A percentile compares a stretch with the other conserved stretches of the same genome.
Evolutionary conservation across 2,888 invertebrate species (phyloP).

Genomic region (Chirona hameri): DNA sequence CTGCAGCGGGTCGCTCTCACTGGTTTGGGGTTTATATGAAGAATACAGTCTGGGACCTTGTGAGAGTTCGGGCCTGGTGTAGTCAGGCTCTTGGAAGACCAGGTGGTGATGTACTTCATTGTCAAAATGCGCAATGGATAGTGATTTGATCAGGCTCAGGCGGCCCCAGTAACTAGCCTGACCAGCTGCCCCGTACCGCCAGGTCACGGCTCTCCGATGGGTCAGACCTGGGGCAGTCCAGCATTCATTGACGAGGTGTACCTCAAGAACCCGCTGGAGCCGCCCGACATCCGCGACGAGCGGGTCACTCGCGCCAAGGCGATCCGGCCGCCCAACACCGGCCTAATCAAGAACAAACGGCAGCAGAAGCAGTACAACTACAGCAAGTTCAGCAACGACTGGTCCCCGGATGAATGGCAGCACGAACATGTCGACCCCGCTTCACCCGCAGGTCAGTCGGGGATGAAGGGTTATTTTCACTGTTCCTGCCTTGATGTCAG

Average conservation of each 20-base stretch:
- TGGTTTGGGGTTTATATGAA: too few relatives aligned
- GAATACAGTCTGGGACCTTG: too few relatives aligned
- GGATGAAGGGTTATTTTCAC: too few relatives aligned
- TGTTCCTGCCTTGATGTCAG: too few relatives aligned
- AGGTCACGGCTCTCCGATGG: slow-evolving; percentile 65
- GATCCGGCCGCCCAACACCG: not conserved
- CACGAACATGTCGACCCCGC: not conserved
- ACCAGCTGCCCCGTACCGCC: not conserved
- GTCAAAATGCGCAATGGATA: too few relatives aligned
- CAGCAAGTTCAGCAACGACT: slow-evolving; percentile 25
- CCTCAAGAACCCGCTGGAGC: slow-evolving; percentile 69
- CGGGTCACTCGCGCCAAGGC: not conserved
- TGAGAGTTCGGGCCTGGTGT: too few relatives aligned
- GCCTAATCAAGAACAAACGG: not conserved
- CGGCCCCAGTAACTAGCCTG: not conserved
- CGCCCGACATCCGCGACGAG: slow-evolving; percentile 52
- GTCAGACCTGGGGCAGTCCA: slow-evolving; percentile 81
- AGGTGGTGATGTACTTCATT: too few relatives aligned
- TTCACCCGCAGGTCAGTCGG: not conserved
- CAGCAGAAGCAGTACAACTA: slow-evolving; percentile 25
- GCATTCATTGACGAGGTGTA: slow-evolving; percentile 73
- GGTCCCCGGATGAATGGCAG: slow-evolving; percentile 12
- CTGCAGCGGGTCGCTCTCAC: not conserved
- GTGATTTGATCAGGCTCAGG: too few relatives aligned
- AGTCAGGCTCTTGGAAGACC: too few relatives aligned